Percentiles rank a stretch among this genome's conserved stretches.
These are phyloP conservation scores for Dioctria rufipes DNA, from an alignment of 2,888 invertebrate genomes.

Conservation along the genomic window DNA sequence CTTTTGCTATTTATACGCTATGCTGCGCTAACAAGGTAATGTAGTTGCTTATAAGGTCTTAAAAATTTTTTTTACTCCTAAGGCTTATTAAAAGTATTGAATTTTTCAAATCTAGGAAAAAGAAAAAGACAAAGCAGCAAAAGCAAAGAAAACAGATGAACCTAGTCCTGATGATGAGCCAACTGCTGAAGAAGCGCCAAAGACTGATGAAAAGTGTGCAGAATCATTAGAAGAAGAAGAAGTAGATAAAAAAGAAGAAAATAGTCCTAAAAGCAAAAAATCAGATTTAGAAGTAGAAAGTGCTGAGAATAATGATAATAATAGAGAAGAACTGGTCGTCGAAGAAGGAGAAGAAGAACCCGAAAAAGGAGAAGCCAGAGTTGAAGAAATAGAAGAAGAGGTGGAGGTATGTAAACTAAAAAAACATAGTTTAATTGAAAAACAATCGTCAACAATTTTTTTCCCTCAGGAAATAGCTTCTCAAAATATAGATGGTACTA, in stretches of 20 bases:
- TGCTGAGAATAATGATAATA: conserved; percentile 59
- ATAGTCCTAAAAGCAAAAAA: conserved; percentile 69
- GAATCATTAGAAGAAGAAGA: conserved; percentile 29
- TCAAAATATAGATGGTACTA: conserved; percentile 11
- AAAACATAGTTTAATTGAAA: not conserved
- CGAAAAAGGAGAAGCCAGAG: conserved; percentile 10
- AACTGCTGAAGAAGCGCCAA: not conserved
- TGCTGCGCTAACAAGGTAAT: conserved; percentile 77
- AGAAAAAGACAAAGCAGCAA: conserved; percentile 72
- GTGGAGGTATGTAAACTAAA: not conserved
- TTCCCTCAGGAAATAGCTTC: not conserved
- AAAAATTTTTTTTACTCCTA: too few species aligned
- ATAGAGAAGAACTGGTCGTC: conserved; percentile 35
- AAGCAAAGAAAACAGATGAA: conserved; percentile 83
- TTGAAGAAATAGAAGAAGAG: conserved; percentile 13
- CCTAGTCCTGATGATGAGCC: conserved; percentile 75
- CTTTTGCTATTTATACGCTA: conserved; percentile 86
- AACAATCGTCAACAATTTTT: not conserved
- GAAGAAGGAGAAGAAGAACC: conserved; percentile 18
- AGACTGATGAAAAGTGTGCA: conserved; percentile 62
- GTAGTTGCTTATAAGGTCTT: not conserved
- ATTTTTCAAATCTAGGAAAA: conserved; percentile 62
- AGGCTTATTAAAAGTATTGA: too few species aligned
- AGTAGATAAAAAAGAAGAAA: conserved; percentile 48
- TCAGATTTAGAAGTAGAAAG: conserved; percentile 70